A percentile compares a stretch with the other conserved stretches of the same genome.
Evolutionary conservation across 2,888 invertebrate genomes (phyloP).

Genomic region (Xestia ashworthii): DNA sequence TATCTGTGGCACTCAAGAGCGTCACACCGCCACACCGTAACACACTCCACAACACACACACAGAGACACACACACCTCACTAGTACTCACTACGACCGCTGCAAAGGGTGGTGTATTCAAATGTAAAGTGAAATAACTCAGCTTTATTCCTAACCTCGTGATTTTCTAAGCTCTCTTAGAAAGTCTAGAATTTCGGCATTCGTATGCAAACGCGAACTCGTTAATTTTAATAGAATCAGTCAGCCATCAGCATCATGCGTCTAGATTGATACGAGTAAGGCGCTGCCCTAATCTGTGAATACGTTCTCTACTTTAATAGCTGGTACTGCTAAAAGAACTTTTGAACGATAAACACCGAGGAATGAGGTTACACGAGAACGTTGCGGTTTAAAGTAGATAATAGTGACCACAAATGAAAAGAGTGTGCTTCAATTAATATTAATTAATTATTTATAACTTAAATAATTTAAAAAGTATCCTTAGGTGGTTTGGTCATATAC

Average conservation of each 20-base stretch:
- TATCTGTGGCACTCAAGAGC: background rate
- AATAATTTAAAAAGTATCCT: no score
- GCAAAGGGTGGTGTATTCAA: background rate
- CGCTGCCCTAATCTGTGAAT: background rate
- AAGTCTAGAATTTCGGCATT: slow-evolving; percentile 27
- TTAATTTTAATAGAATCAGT: slow-evolving; percentile 47
- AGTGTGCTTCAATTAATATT: no score
- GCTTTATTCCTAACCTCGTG: background rate
- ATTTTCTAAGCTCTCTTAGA: slow-evolving; percentile 10
- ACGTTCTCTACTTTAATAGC: background rate
- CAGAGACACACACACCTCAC: background rate
- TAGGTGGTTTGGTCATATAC: no score
- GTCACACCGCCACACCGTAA: background rate
- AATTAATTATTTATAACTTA: no score
- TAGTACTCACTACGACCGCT: background rate
- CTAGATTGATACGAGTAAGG: background rate
- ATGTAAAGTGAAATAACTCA: slow-evolving; percentile 15
- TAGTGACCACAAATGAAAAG: no score
- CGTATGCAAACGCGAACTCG: slow-evolving; percentile 45
- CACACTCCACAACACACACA: no score
- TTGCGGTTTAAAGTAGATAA: no score
- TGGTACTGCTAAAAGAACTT: background rate
- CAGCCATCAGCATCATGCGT: slow-evolving; percentile 8
- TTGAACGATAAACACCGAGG: background rate
- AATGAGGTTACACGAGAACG: no score